phyloP scores from a whole-genome alignment of 2,113 vertebrate species.

The Perca fluviatilis region DNA sequence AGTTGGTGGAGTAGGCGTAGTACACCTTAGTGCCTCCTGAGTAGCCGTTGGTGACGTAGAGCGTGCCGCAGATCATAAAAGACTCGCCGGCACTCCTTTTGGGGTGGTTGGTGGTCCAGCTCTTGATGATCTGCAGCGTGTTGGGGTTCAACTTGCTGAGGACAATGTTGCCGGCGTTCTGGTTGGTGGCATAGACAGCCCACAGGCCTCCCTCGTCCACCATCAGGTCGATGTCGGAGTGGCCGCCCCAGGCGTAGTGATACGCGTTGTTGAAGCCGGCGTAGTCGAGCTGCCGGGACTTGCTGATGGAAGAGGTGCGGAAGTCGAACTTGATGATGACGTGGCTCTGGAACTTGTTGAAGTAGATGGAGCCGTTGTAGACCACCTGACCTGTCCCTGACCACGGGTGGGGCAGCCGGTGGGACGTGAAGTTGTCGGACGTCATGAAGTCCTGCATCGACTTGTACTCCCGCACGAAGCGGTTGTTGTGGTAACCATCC shows the following conservation, averaged over 20 bases:
- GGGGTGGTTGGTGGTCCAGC: slow-evolving; percentile 97
- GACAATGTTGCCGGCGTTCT: slow-evolving; percentile 98
- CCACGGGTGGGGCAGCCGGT: slow-evolving; percentile 98
- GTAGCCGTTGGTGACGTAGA: slow-evolving; percentile 98
- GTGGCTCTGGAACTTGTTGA: slow-evolving; percentile 99
- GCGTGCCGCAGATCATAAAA: slow-evolving; percentile 98
- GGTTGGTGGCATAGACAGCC: slow-evolving; percentile 98
- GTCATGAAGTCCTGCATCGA: slow-evolving; percentile 97
- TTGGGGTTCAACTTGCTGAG: slow-evolving; percentile 96
- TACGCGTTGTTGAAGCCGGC: slow-evolving; percentile 98
- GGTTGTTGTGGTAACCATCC: slow-evolving; percentile 99
- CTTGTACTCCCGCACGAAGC: slow-evolving; percentile 96
- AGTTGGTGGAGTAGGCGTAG: slow-evolving; percentile 98
- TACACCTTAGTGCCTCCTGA: slow-evolving; percentile 98
- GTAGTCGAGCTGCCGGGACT: slow-evolving; percentile 94
- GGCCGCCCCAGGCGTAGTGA: slow-evolving; percentile 98
- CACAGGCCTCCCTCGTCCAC: slow-evolving; percentile 96
- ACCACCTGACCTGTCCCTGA: slow-evolving; percentile 98
- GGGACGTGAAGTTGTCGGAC: slow-evolving; percentile 97
- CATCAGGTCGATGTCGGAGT: slow-evolving; percentile 99
- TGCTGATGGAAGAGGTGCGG: slow-evolving; percentile 93
- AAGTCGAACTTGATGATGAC: slow-evolving; percentile 98
- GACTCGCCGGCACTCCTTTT: slow-evolving; percentile 97
- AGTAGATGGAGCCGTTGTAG: slow-evolving; percentile 99
- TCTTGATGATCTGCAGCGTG: slow-evolving; percentile 93